Base-by-base conservation (phyloP, 2,888 invertebrate genomes). In the Acanthacorydalis orientalis region DNA sequence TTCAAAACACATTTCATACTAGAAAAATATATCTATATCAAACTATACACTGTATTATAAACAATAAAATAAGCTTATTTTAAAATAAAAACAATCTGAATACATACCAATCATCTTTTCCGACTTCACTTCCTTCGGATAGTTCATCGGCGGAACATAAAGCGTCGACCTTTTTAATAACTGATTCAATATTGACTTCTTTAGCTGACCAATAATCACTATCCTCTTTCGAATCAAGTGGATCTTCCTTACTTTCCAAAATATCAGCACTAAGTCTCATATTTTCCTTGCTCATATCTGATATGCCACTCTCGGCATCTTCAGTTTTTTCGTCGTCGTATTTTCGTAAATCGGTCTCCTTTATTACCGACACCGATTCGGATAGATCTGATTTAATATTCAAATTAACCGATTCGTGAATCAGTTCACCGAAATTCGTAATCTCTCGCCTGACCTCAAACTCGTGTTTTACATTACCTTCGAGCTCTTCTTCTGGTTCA, bases 161-260 rank as follows among this genome's bases (percentile, higher is more conserved):
- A 1, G 80, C 80, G 55, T 83, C 82, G 0, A 82, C 78, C 57
- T 81, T 83, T 63, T 85, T 84, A 51, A 86, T 85, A 2, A 86
- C 85, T 15, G 84, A 84, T 54, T 85, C 84, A 52, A 84, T 82
- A 57, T 83, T 84, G 1, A 83, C 73, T 57, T 84, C 84, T 62
- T 83, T 83, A 7, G 80, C 79, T 34, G 80, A 80, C 84, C 84
- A 85, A 54, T 78, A 80, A 60, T 82, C 82, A 56, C 75, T 78
- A 58, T 82, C 83, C 56, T 83, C 81, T 53, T 80, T 75, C 33
- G 71, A 72, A 55, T 73, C 73, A 48, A 60, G 59, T 4, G 64
- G 62, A 53, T 71, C 70, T 43, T 71, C 71, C 53, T 69, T 70
- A 2, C 59, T 54, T 3, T 47, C 47, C 4, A 58, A 54, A 41